A percentile compares a stretch with the other conserved stretches of the same genome.
Conservation (phyloP, 2,113 vertebrate species). For the Talpa occidentalis region DNA sequence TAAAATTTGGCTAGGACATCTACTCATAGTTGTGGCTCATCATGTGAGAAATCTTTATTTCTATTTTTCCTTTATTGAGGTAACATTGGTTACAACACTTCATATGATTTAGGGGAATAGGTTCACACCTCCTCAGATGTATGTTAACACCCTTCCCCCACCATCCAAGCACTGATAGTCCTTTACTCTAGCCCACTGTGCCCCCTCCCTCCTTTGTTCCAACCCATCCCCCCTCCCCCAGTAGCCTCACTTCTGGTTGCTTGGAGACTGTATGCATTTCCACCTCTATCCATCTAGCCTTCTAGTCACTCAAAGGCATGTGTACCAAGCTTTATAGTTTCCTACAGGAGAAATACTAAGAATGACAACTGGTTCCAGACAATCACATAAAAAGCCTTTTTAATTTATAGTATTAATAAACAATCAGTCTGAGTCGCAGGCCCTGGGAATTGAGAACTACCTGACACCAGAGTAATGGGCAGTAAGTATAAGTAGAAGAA, state of each 20-base stretch:
- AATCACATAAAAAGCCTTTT: neutral
- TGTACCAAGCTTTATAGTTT: neutral
- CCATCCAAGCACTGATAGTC: too few relatives aligned
- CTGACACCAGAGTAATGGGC: neutral
- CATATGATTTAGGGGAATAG: too few relatives aligned
- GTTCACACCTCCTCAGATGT: too few relatives aligned
- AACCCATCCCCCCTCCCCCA: too few relatives aligned
- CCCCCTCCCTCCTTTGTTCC: too few relatives aligned
- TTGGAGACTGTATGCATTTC: neutral
- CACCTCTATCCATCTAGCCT: neutral
- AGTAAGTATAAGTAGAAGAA: neutral
- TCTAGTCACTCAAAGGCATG: neutral
- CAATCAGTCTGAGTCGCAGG: neutral
- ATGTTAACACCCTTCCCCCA: too few relatives aligned
- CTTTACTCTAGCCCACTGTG: too few relatives aligned
- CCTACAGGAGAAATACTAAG: neutral
- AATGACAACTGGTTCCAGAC: neutral
- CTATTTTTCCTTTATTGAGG: too few relatives aligned
- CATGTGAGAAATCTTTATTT: neutral
- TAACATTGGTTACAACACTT: too few relatives aligned
- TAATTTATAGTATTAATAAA: conserved; percentile 36
- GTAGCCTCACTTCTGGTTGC: neutral
- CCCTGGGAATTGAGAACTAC: neutral
- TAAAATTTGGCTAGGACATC: neutral
- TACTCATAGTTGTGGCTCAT: neutral